Conservation (phyloP, 2,797 vertebrate genomes). For the Falco cherrug region DNA sequence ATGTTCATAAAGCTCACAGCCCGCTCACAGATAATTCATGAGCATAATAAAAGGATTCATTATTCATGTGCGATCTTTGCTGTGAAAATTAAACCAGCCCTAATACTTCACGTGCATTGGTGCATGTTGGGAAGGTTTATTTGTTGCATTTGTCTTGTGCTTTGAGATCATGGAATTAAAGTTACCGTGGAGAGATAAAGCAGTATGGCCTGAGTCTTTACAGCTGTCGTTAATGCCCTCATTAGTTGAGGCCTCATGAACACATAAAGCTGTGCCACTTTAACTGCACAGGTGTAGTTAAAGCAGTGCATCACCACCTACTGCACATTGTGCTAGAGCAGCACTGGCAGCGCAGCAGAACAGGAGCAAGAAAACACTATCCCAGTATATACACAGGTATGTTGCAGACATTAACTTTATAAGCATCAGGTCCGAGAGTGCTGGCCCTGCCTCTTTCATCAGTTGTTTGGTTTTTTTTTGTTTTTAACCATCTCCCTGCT, state of each 20-base stretch:
- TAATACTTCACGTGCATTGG: slow-evolving; percentile 12
- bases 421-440: background rate
- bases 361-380: background rate
- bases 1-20: slow-evolving; percentile 53
- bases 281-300: background rate
- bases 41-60: slow-evolving; percentile 63
- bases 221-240: background rate
- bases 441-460: background rate
- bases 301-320: background rate
- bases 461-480: background rate
- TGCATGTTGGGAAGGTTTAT: slow-evolving; percentile 45
- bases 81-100: slow-evolving; percentile 47
- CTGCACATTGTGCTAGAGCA: background rate
- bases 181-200: slow-evolving; percentile 6
- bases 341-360: background rate
- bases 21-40: slow-evolving; percentile 62
- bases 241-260: background rate
- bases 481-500: background rate
- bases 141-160: slow-evolving; percentile 32
- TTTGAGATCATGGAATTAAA: slow-evolving; percentile 24
- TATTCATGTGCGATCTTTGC: slow-evolving; percentile 60
- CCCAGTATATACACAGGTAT: background rate
- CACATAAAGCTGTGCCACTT: background rate
- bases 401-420: background rate
- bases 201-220: background rate